These are phyloP conservation scores for Uromys caudimaculatus DNA, from an alignment of 2,797 vertebrate genomes.

Conservation along the genomic window DNA sequence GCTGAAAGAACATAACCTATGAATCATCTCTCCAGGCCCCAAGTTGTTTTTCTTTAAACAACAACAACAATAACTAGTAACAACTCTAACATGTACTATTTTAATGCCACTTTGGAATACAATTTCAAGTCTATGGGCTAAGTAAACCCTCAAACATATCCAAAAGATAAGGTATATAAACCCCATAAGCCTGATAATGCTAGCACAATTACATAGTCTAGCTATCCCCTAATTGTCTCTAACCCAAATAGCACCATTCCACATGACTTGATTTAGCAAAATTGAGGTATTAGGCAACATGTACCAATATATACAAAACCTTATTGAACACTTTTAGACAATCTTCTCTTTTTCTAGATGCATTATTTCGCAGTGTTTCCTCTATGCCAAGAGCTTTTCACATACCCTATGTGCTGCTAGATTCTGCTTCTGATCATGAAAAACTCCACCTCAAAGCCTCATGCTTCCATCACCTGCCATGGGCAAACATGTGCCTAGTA, in stretches of 20 bases:
- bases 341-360: not conserved
- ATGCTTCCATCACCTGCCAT: not conserved
- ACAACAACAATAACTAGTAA: not conserved
- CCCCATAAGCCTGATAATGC: not conserved
- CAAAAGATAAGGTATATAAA: not conserved
- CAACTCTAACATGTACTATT: not conserved
- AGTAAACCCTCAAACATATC: not conserved
- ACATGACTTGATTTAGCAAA: slow-evolving; percentile 26
- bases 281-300: not conserved
- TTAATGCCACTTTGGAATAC: not conserved
- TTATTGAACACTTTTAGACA: not conserved
- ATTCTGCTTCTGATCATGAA: not conserved
- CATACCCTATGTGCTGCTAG: not conserved
- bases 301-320: not conserved
- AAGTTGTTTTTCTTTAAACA: not conserved
- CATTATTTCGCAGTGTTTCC: not conserved
- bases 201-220: slow-evolving; percentile 7
- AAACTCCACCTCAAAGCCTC: not conserved
- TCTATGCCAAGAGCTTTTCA: not conserved
- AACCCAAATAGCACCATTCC: not conserved
- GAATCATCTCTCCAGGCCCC: not conserved
- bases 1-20: not conserved
- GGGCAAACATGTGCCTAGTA: not conserved
- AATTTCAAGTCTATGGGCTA: not conserved
- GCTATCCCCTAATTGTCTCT: not conserved